Conservation (phyloP, 2,797 vertebrate genomes). For the Jordanella pulchra region DNA sequence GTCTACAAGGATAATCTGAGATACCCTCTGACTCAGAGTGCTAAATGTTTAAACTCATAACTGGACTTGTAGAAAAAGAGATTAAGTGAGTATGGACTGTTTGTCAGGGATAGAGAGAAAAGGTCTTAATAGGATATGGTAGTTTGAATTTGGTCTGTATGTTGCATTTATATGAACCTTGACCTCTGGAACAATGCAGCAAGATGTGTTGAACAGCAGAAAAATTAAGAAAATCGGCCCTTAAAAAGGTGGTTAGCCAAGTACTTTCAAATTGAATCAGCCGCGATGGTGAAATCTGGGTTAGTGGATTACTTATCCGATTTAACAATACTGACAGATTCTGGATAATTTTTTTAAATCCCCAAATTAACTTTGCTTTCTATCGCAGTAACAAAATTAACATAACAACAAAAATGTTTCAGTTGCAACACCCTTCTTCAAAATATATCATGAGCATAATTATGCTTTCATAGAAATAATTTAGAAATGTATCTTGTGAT, state of each 20-base stretch:
- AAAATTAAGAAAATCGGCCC: too few relatives aligned
- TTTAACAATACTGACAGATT: too few relatives aligned
- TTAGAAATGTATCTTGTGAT: neutral
- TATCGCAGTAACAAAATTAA: neutral
- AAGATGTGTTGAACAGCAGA: too few relatives aligned
- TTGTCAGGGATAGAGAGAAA: too few relatives aligned
- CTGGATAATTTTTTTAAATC: neutral
- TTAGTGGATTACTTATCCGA: neutral
- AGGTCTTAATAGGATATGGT: neutral
- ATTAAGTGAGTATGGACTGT: too few relatives aligned
- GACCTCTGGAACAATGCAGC: neutral
- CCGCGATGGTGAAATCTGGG: neutral
- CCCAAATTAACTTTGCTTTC: neutral
- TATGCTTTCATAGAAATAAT: conserved; percentile 1
- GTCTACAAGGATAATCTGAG: too few relatives aligned
- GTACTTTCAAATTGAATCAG: neutral
- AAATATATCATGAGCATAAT: neutral
- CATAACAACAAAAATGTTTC: neutral
- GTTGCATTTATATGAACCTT: neutral
- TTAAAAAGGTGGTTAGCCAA: too few relatives aligned
- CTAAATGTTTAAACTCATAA: too few relatives aligned
- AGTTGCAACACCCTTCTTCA: neutral
- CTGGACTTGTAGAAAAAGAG: too few relatives aligned
- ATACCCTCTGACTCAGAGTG: too few relatives aligned
- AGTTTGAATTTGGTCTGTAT: neutral